Conservation (phyloP, 1,140 invertebrate species). For the Aphis craccivora region DNA sequence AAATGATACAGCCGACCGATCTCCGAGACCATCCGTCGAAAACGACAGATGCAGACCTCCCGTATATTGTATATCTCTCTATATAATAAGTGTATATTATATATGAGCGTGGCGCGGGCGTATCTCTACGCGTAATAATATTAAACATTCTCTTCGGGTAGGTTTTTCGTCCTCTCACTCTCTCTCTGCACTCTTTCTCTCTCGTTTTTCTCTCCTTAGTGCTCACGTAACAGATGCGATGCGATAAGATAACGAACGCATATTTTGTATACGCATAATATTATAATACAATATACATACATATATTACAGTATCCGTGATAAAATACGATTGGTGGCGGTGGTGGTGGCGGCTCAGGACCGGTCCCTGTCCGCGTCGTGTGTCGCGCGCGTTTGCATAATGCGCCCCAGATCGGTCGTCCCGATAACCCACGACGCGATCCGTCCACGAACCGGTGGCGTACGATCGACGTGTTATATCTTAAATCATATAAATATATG, state of each 20-base stretch:
- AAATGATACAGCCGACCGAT: constrained; percentile 49
- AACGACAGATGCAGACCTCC: constrained; percentile 23
- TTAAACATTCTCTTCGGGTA: neutral
- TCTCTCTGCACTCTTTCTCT: neutral
- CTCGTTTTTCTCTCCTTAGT: neutral
- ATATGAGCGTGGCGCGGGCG: constrained; percentile 23
- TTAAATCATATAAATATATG: neutral
- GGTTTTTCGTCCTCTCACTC: neutral
- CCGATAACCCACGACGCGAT: neutral
- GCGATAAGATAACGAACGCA: constrained; percentile 47
- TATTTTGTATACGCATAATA: neutral
- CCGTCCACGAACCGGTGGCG: neutral
- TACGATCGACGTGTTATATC: constrained; percentile 13
- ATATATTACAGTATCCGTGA: neutral
- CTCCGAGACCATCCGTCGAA: neutral
- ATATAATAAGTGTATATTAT: neutral
- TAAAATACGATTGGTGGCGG: neutral
- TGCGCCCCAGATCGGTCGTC: neutral
- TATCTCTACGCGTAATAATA: neutral
- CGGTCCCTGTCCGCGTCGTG: neutral
- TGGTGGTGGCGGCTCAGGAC: neutral
- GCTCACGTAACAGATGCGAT: constrained; percentile 35
- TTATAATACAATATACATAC: neutral
- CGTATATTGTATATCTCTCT: neutral
- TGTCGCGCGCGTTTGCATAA: constrained; percentile 10